Percentiles rank a stretch among this genome's conserved stretches.
phyloP scores from a whole-genome alignment of 2,113 vertebrate genomes.

The Leiothrix lutea region DNA sequence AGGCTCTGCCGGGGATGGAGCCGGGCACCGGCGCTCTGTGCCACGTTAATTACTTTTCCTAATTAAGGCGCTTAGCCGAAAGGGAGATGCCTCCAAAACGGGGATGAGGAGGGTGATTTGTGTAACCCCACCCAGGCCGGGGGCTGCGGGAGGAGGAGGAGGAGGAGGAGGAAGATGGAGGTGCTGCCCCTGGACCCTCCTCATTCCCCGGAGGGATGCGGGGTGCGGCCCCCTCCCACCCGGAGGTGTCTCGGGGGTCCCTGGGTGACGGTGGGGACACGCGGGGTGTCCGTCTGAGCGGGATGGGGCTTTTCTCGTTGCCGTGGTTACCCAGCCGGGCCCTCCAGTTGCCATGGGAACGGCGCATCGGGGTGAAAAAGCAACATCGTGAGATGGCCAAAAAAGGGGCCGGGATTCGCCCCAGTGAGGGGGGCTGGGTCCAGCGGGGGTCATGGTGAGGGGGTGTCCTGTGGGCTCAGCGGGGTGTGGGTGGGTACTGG shows the following conservation, averaged over 20 bases:
- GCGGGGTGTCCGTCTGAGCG: background rate
- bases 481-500: accelerated
- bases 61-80: background rate
- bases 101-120: background rate
- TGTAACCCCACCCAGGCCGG: background rate
- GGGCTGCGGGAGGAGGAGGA: background rate
- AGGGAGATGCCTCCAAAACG: background rate
- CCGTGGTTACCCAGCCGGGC: slow-evolving; percentile 73
- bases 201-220: accelerated
- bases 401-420: background rate
- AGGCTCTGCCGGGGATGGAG: background rate
- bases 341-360: slow-evolving; percentile 73
- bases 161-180: background rate
- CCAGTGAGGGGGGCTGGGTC: accelerated
- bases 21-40: background rate
- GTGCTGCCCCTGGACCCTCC: accelerated
- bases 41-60: background rate
- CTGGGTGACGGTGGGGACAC: background rate
- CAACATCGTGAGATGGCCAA: background rate
- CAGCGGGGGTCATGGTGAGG: background rate
- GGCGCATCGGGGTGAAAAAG: slow-evolving; percentile 20
- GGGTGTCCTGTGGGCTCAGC: background rate
- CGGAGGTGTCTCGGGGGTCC: background rate
- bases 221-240: background rate
- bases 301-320: slow-evolving; percentile 63